Evolutionary conservation across 2,888 invertebrate genomes (phyloP).

Genomic region (Melieria omissa): DNA sequence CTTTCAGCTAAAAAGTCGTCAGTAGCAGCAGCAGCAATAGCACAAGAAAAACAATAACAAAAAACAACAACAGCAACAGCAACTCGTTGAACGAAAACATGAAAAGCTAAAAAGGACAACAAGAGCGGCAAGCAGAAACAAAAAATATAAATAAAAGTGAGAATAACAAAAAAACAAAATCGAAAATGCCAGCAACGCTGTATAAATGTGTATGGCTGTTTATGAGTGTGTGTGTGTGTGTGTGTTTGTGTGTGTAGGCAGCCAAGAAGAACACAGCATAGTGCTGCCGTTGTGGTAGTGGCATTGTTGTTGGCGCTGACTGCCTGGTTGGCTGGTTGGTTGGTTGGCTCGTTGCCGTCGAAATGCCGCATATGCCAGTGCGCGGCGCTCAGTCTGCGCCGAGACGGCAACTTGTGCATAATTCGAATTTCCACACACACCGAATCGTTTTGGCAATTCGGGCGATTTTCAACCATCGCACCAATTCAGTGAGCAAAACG

Average conservation of each 20-base stretch:
- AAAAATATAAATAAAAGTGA: not conserved
- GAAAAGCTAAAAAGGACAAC: constrained; percentile 11
- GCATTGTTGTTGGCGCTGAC: not conserved
- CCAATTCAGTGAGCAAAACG: too few relatives aligned
- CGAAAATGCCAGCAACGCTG: constrained; percentile 4
- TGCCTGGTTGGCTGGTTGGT: constrained; percentile 7
- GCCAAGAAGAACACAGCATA: too few relatives aligned
- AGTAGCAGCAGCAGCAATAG: not conserved
- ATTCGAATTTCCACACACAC: constrained; percentile 14
- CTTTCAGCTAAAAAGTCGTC: not conserved
- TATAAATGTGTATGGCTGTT: not conserved
- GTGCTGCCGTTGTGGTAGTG: too few relatives aligned
- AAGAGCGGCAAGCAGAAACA: constrained; percentile 3
- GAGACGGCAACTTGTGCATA: constrained; percentile 31
- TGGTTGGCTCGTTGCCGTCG: constrained; percentile 3
- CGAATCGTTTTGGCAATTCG: not conserved
- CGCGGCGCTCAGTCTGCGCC: constrained; percentile 27
- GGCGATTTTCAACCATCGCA: not conserved
- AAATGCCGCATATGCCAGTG: constrained; percentile 11
- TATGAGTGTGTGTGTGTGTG: too few relatives aligned
- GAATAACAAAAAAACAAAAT: constrained; percentile 5
- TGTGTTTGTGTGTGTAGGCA: too few relatives aligned
- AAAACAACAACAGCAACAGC: constrained; percentile 2
- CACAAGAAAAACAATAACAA: constrained; percentile 15
- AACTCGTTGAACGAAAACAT: constrained; percentile 11